Conservation (phyloP, 2,797 vertebrate genomes). For the Rhynchonycteris naso region DNA sequence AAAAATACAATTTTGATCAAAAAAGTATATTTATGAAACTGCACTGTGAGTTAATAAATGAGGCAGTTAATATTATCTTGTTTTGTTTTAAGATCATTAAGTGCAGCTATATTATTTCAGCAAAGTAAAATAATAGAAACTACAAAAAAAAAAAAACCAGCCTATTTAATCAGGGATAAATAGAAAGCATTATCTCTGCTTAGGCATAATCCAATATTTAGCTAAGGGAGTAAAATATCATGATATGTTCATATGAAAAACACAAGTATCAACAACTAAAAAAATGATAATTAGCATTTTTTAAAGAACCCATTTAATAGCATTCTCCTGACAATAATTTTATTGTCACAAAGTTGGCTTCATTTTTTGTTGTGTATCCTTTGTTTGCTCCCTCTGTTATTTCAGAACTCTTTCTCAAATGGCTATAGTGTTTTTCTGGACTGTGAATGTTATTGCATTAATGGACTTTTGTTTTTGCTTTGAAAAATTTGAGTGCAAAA, state of each 20-base stretch:
- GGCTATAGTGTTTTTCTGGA: constrained; percentile 16
- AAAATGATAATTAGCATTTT: constrained; percentile 10
- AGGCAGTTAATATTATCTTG: background rate
- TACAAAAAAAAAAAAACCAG: background rate
- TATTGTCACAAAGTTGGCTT: constrained; percentile 30
- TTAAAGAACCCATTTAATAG: constrained; percentile 35
- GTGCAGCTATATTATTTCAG: background rate
- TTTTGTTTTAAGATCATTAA: constrained; percentile 34
- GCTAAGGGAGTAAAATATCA: constrained; percentile 27
- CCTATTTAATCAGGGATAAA: background rate
- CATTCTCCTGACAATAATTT: constrained; percentile 14
- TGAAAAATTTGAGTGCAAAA: constrained; percentile 49
- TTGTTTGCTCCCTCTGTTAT: background rate
- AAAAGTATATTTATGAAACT: constrained; percentile 9
- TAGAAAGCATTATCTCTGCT: background rate
- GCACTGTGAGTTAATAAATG: constrained; percentile 13
- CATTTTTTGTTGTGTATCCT: constrained; percentile 31
- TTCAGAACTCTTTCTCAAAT: constrained; percentile 33
- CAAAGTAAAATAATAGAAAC: constrained; percentile 25
- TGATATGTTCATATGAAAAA: constrained; percentile 7
- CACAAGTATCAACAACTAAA: constrained; percentile 60
- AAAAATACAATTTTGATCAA: constrained; percentile 2
- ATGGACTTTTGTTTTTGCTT: constrained; percentile 38
- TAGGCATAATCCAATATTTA: constrained; percentile 7
- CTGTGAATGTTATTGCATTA: background rate